These are phyloP conservation scores for Heliconius aoede DNA, from an alignment of 2,888 invertebrate genomes.

Conservation along the genomic window DNA sequence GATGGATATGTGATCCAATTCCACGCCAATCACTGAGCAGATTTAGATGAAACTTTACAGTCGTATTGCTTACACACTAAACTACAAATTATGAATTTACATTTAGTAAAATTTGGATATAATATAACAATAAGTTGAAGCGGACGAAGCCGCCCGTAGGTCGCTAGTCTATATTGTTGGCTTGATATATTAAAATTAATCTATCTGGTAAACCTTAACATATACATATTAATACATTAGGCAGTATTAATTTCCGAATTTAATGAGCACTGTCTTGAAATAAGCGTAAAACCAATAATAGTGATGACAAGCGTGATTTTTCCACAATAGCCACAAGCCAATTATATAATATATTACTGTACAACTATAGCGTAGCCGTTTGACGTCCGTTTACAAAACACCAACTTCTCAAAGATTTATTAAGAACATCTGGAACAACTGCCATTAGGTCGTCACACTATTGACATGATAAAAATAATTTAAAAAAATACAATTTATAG, in stretches of 20 bases:
- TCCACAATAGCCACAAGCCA: neutral
- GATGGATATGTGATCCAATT: too few relatives aligned
- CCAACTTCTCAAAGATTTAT: neutral
- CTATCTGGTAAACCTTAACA: neutral
- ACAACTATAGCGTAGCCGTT: neutral
- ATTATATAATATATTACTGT: neutral
- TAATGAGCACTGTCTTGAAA: neutral
- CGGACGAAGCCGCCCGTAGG: too few relatives aligned
- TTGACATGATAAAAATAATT: neutral
- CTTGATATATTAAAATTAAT: too few relatives aligned
- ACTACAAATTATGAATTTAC: too few relatives aligned
- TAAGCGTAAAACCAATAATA: neutral
- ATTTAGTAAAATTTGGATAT: too few relatives aligned
- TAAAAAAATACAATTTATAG: neutral
- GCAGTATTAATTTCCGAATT: neutral
- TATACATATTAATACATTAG: neutral
- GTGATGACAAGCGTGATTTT: neutral
- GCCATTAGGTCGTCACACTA: neutral
- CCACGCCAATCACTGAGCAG: too few relatives aligned
- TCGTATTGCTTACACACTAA: too few relatives aligned
- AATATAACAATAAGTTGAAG: too few relatives aligned
- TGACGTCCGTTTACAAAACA: too few relatives aligned
- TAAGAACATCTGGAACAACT: neutral
- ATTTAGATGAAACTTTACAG: too few relatives aligned
- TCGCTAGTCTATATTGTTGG: too few relatives aligned